Percentiles rank a stretch among this genome's conserved stretches.
phyloP scores from a whole-genome alignment of 2,113 vertebrate species.

The sheep (Ovis aries) region DNA sequence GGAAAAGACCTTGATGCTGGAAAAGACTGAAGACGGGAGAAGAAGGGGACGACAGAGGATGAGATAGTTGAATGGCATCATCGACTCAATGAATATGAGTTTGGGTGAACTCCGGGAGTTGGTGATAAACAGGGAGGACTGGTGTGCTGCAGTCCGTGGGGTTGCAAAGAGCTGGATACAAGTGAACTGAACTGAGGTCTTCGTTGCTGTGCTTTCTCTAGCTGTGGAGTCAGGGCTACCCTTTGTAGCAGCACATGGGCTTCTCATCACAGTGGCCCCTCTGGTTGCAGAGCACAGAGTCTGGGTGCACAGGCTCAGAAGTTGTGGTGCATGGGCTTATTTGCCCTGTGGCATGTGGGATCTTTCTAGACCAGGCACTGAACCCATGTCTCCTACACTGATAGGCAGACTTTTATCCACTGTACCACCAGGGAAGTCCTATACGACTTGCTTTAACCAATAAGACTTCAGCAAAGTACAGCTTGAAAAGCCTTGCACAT shows the following conservation, averaged over 20 bases:
- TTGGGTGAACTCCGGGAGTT: neutral
- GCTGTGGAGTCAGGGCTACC: neutral
- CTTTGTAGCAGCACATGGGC: neutral
- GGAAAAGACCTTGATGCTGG: neutral
- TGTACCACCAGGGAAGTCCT: neutral
- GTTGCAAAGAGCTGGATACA: neutral
- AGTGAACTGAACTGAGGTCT: neutral
- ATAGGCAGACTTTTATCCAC: neutral
- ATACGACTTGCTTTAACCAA: neutral
- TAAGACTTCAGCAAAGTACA: neutral
- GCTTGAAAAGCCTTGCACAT: neutral
- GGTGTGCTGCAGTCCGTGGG: neutral
- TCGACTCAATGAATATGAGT: neutral
- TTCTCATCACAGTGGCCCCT: neutral
- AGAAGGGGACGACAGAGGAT: neutral
- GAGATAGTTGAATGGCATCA: neutral
- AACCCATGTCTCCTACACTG: neutral
- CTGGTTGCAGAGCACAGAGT: neutral
- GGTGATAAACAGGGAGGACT: neutral
- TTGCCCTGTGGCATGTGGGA: neutral
- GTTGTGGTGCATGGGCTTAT: neutral
- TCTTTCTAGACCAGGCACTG: neutral
- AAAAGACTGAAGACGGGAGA: neutral
- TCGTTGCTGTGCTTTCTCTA: neutral
- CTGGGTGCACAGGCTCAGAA: neutral